phyloP scores from a whole-genome alignment of 64 coral and sea anemone species.

The Porites australiensis region DNA sequence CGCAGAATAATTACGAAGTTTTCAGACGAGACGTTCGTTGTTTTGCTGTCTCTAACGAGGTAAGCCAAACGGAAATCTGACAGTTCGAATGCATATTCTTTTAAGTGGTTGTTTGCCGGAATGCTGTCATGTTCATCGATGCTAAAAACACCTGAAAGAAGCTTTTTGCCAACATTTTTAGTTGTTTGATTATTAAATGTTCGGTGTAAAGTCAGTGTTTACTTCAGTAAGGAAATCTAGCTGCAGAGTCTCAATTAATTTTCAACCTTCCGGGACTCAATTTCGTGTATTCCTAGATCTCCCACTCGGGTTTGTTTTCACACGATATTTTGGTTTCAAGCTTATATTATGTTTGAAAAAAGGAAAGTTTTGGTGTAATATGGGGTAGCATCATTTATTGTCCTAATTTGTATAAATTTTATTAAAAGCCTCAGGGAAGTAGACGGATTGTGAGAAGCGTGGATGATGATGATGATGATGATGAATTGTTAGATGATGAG shows the following conservation, averaged over 20 bases:
- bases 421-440: neutral
- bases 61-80: neutral
- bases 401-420: neutral
- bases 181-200: neutral
- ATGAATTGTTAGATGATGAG: conserved; percentile 39
- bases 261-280: no score
- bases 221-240: no score
- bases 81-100: neutral
- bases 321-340: no score
- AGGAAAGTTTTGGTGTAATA: no score
- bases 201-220: no score
- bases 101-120: neutral
- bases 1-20: conserved; percentile 20
- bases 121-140: neutral
- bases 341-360: no score
- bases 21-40: conserved; percentile 17
- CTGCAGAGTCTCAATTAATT: no score
- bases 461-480: conserved; percentile 42
- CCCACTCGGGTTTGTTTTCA: no score
- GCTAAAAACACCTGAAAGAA: no score
- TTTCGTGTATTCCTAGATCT: no score
- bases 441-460: conserved; percentile 45
- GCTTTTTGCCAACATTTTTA: neutral
- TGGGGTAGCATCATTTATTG: no score
- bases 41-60: conserved; percentile 17